Percentiles rank a stretch among this genome's conserved stretches.
Conservation (phyloP, 2,888 invertebrate genomes). For the Creontiades dilutus region DNA sequence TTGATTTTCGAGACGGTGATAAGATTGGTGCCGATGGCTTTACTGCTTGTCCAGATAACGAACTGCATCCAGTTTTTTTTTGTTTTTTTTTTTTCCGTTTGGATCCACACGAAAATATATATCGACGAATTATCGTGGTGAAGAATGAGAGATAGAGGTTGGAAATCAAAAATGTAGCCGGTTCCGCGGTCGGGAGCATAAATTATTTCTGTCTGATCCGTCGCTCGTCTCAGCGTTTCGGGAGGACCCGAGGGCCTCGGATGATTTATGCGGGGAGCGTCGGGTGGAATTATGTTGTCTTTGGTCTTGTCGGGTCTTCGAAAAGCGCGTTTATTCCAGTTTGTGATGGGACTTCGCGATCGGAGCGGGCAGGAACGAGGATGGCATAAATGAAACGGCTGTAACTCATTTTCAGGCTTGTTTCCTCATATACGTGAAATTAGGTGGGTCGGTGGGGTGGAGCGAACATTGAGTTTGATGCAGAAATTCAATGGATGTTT, state of each 20-base stretch:
- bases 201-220: conserved; percentile 50
- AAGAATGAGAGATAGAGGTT: conserved; percentile 28
- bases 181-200: conserved; percentile 40
- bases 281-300: conserved; percentile 46
- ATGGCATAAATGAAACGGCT: neutral
- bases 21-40: conserved; percentile 46
- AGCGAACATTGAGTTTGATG: too few relatives aligned
- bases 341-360: conserved; percentile 3
- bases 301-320: conserved; percentile 41
- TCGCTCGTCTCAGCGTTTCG: neutral
- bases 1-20: conserved; percentile 56
- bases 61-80: conserved; percentile 48
- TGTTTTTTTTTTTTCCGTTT: neutral
- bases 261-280: conserved; percentile 52
- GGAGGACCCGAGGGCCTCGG: neutral
- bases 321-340: neutral
- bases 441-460: too few relatives aligned
- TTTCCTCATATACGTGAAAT: too few relatives aligned
- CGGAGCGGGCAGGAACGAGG: neutral
- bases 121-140: conserved; percentile 52
- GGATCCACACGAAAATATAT: conserved; percentile 23
- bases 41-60: conserved; percentile 34
- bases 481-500: too few relatives aligned
- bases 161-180: conserved; percentile 51
- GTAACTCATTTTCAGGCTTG: neutral